Evolutionary conservation across 2,797 vertebrate species (phyloP).

Genomic region (Oreonectes daqikongensis): DNA sequence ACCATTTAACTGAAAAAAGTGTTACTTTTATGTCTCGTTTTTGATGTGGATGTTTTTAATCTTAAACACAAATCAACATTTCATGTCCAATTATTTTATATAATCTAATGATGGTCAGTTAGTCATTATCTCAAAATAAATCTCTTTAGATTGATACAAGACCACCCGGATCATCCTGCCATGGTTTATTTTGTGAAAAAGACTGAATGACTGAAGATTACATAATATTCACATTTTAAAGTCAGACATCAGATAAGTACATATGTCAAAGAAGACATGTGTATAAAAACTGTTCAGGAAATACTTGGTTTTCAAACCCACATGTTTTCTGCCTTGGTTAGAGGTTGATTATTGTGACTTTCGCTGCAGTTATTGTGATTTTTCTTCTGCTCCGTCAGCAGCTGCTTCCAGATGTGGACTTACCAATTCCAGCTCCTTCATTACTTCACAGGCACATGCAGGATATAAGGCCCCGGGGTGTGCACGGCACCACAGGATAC

Average conservation of each 20-base stretch:
- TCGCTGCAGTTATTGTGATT: neutral
- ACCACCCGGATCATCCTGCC: neutral
- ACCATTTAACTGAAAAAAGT: neutral
- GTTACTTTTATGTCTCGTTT: neutral
- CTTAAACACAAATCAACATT: too few species aligned
- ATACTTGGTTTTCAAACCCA: constrained; percentile 4
- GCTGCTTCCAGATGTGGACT: constrained; percentile 50
- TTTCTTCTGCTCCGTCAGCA: constrained; percentile 31
- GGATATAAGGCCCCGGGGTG: constrained; percentile 13
- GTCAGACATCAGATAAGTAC: neutral
- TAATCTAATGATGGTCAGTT: neutral
- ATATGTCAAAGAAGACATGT: too few species aligned
- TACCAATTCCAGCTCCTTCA: constrained; percentile 33
- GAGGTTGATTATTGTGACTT: constrained; percentile 31
- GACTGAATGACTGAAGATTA: too few species aligned
- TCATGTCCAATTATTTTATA: too few species aligned
- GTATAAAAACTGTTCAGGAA: neutral
- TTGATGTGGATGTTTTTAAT: too few species aligned
- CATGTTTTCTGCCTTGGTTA: constrained; percentile 2
- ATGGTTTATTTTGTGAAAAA: neutral
- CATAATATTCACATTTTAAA: neutral
- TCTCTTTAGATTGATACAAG: neutral
- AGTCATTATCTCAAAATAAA: neutral
- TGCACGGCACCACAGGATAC: constrained; percentile 11
- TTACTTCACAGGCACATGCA: constrained; percentile 21